phyloP scores from a whole-genome alignment of 2,888 invertebrate species.

The Unio pictorum region DNA sequence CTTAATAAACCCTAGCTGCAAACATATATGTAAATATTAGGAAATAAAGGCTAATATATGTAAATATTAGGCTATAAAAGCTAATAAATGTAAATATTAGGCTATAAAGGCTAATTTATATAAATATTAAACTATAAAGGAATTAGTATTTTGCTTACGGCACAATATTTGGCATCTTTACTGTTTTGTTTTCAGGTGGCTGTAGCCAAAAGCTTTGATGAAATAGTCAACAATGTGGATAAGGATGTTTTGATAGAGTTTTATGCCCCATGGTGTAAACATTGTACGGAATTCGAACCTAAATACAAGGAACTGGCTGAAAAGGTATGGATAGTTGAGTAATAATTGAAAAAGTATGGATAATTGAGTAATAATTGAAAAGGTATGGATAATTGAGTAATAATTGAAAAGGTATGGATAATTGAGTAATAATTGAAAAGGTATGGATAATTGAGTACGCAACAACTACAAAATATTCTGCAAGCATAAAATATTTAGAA shows the following conservation, averaged over 20 bases:
- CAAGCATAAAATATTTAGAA: slow-evolving; percentile 91
- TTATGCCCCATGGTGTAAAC: slow-evolving; percentile 96
- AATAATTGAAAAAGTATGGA: slow-evolving; percentile 77
- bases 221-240: slow-evolving; percentile 89
- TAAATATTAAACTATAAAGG: no score
- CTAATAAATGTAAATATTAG: no score
- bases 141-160: neutral
- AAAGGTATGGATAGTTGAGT: slow-evolving; percentile 60
- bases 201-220: slow-evolving; percentile 97
- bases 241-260: slow-evolving; percentile 97
- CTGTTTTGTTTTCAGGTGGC: slow-evolving; percentile 77
- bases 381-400: slow-evolving; percentile 51
- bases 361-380: slow-evolving; percentile 76
- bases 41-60: no score
- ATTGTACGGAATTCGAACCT: slow-evolving; percentile 93
- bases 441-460: slow-evolving; percentile 36
- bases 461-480: no score
- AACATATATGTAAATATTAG: no score
- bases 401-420: slow-evolving; percentile 63
- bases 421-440: slow-evolving; percentile 76
- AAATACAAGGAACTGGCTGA: slow-evolving; percentile 91
- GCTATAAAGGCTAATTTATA: no score
- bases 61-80: no score
- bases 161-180: neutral
- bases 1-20: no score